Evolutionary conservation across 2,888 invertebrate species (phyloP).

Genomic region (Acholoe squamosa): DNA sequence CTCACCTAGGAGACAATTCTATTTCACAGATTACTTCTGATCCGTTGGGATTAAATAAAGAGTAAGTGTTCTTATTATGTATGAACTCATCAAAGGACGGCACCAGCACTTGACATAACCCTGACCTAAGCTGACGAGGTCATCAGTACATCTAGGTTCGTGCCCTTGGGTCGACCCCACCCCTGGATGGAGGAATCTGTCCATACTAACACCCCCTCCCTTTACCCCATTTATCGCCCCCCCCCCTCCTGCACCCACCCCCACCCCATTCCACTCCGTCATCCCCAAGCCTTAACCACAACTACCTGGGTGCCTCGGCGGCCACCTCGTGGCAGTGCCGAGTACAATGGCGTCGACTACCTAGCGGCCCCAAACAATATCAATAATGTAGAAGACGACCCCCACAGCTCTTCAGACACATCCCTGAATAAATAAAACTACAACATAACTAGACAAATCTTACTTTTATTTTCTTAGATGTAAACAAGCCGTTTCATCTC

Average conservation of each 20-base stretch:
- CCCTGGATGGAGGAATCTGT: constrained; percentile 56
- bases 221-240: background rate
- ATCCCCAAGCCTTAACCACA: constrained; percentile 38
- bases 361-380: constrained; percentile 46
- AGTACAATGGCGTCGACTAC: constrained; percentile 39
- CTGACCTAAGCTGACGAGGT: constrained; percentile 51
- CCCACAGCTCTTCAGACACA: background rate
- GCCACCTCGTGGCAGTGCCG: background rate
- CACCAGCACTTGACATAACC: constrained; percentile 35
- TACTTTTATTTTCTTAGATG: background rate
- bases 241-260: background rate
- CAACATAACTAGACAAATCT: background rate
- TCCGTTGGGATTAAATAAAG: constrained; percentile 46
- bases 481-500: no score
- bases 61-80: constrained; percentile 28
- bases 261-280: background rate
- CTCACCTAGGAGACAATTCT: constrained; percentile 2
- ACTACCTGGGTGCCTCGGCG: constrained; percentile 37
- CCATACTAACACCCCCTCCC: constrained; percentile 11
- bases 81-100: constrained; percentile 40
- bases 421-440: constrained; percentile 35
- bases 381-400: constrained; percentile 32
- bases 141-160: constrained; percentile 58
- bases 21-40: constrained; percentile 43
- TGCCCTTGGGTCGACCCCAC: constrained; percentile 52